Percentiles rank a stretch among this genome's conserved stretches.
phyloP scores from a whole-genome alignment of 2,888 invertebrate genomes.

The Platynereis dumerilii region DNA sequence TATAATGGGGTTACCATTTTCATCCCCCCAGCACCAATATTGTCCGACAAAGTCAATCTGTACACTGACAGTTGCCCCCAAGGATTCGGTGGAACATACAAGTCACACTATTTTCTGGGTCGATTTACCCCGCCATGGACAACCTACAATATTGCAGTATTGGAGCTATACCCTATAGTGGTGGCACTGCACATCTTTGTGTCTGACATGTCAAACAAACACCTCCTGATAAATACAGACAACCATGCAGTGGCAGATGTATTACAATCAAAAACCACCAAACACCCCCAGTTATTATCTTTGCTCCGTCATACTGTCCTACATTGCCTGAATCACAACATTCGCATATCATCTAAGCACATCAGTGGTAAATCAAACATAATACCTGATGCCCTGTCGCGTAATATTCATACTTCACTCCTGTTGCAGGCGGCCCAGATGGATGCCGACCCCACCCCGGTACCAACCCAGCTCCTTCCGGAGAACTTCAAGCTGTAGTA shows the following conservation, averaged over 20 bases:
- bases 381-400: background rate
- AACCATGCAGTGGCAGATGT: conserved; percentile 6
- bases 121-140: background rate
- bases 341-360: background rate
- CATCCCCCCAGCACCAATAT: background rate
- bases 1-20: conserved; percentile 6
- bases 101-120: background rate
- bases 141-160: background rate
- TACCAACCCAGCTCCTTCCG: background rate
- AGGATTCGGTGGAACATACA: background rate
- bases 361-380: background rate
- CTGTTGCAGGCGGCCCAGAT: background rate
- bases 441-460: background rate
- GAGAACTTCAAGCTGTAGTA: background rate
- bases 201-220: background rate
- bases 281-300: background rate
- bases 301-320: background rate
- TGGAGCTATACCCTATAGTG: background rate
- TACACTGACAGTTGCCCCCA: background rate
- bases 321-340: background rate
- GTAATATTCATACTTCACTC: background rate
- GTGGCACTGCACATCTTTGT: background rate
- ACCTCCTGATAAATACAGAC: background rate
- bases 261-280: background rate
- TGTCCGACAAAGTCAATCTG: background rate